phyloP scores from a whole-genome alignment of 2,113 vertebrate species.

The Cyprinus carpio region DNA sequence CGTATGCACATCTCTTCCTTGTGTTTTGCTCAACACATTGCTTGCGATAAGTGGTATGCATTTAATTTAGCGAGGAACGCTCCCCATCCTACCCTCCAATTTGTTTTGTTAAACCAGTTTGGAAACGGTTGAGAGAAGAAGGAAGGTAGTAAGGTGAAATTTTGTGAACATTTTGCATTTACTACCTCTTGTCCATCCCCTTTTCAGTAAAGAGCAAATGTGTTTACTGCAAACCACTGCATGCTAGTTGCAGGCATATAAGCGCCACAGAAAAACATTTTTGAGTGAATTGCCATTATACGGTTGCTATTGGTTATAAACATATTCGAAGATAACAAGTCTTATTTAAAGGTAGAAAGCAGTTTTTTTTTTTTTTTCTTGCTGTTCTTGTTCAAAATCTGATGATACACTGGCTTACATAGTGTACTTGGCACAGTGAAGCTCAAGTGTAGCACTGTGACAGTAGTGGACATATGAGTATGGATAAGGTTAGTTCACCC shows the following conservation, averaged over 20 bases:
- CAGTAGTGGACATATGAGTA: not conserved
- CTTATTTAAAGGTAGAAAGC: not conserved
- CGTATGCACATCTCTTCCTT: slow-evolving; percentile 52
- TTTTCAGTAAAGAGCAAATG: not conserved
- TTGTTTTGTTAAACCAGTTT: slow-evolving; percentile 33
- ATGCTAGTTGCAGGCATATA: not conserved
- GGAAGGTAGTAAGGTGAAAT: not conserved
- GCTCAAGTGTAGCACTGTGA: not conserved
- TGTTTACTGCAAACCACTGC: not conserved
- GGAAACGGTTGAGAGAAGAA: not conserved
- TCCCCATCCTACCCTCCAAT: not conserved
- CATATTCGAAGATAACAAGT: not conserved
- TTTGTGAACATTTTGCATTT: not conserved
- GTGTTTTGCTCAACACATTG: not conserved
- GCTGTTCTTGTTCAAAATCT: not conserved
- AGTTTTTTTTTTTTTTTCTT: no score
- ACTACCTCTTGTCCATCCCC: not conserved
- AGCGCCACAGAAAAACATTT: not conserved
- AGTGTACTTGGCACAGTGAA: not conserved
- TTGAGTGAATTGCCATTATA: not conserved
- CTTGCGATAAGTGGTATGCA: slow-evolving; percentile 1
- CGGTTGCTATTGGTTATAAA: not conserved
- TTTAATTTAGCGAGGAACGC: slow-evolving; percentile 15
- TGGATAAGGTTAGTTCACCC: not conserved
- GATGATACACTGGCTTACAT: not conserved